Percentiles rank a stretch among this genome's conserved stretches.
Conservation (phyloP, 2,888 invertebrate species). For the Drosophila colorata region DNA sequence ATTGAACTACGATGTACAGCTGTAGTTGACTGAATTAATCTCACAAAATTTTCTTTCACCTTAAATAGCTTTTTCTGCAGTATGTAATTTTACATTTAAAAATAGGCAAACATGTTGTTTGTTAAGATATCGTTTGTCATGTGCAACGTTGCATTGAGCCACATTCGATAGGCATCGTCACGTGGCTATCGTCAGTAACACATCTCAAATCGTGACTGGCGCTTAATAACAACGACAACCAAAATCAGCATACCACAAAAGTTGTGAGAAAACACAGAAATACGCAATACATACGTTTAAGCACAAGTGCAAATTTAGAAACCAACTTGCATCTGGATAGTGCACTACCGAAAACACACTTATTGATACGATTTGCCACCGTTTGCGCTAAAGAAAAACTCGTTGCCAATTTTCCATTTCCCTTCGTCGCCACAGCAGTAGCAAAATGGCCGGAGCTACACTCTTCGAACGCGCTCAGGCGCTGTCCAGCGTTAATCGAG, state of each 20-base stretch:
- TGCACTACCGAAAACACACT: conserved; percentile 33
- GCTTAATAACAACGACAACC: conserved; percentile 78
- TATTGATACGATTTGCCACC: conserved; percentile 22
- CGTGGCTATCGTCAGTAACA: conserved; percentile 45
- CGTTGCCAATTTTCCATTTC: conserved; percentile 35
- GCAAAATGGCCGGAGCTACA: conserved; percentile 94
- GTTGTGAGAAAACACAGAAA: conserved; percentile 56
- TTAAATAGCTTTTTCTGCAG: too few species aligned
- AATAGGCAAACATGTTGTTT: background rate
- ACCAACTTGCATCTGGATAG: conserved; percentile 33
- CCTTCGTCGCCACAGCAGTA: conserved; percentile 58
- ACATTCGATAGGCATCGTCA: conserved; percentile 24
- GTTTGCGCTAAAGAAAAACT: conserved; percentile 25
- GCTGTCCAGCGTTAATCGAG: conserved; percentile 90
- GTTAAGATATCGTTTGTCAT: background rate
- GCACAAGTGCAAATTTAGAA: conserved; percentile 29
- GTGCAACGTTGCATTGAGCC: conserved; percentile 4
- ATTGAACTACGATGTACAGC: too few species aligned
- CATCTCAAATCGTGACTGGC: conserved; percentile 84
- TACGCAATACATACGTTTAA: conserved; percentile 52
- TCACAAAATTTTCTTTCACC: background rate
- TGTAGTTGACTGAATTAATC: background rate
- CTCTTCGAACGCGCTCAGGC: conserved; percentile 94
- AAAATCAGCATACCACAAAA: conserved; percentile 58
- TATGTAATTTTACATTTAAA: too few species aligned